A percentile compares a stretch with the other conserved stretches of the same genome.
Evolutionary conservation across 2,113 vertebrate genomes (phyloP).

Genomic region (Chaetodon auriga): DNA sequence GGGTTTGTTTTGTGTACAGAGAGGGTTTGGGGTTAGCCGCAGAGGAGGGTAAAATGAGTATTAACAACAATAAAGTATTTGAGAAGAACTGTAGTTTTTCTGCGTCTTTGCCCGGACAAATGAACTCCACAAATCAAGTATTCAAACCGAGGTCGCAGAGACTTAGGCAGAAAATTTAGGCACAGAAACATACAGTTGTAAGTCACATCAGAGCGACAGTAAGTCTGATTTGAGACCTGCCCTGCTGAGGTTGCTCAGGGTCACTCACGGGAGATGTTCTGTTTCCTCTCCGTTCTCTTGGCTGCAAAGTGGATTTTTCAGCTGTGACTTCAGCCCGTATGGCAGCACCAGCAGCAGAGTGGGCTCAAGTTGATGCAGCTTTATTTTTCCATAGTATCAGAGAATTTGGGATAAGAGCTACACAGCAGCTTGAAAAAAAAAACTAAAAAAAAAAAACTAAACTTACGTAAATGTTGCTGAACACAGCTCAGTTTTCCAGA

Average conservation of each 20-base stretch:
- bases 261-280: slow-evolving; percentile 34
- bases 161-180: not conserved
- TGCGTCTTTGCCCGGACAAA: slow-evolving; percentile 15
- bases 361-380: not conserved
- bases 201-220: not conserved
- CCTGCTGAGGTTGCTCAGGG: slow-evolving; percentile 12
- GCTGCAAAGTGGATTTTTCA: slow-evolving; percentile 18
- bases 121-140: slow-evolving; percentile 2
- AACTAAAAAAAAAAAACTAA: not conserved
- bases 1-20: slow-evolving; percentile 39
- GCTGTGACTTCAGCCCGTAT: slow-evolving; percentile 20
- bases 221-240: not conserved
- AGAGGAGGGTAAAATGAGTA: slow-evolving; percentile 47
- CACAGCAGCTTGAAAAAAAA: not conserved
- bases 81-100: slow-evolving; percentile 24
- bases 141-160: not conserved
- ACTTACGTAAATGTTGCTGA: slow-evolving; percentile 1
- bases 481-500: slow-evolving; percentile 36
- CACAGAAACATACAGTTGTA: not conserved
- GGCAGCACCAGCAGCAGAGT: slow-evolving; percentile 1
- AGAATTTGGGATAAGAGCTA: not conserved
- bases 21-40: slow-evolving; percentile 52
- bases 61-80: slow-evolving; percentile 45
- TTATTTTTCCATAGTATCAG: slow-evolving; percentile 27
- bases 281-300: slow-evolving; percentile 41